Percentiles rank a stretch among this genome's conserved stretches.
These are phyloP conservation scores for Pygoscelis antarcticus DNA, from an alignment of 2,113 vertebrate genomes.

Conservation along the genomic window DNA sequence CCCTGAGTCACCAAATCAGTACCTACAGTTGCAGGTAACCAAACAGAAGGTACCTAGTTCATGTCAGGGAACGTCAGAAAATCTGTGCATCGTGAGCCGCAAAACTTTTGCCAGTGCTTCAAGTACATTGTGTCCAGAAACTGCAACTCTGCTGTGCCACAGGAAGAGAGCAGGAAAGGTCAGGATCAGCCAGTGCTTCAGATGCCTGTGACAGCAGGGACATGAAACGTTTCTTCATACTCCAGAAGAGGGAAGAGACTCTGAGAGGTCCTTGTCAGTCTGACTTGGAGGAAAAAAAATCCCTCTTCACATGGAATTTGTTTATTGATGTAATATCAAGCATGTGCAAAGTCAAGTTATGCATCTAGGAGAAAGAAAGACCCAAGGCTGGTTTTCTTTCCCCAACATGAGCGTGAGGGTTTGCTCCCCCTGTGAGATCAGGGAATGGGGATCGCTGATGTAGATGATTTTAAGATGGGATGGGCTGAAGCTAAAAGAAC, in stretches of 20 bases:
- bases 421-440: neutral
- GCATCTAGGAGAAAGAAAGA: neutral
- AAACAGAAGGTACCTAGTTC: neutral
- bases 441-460: neutral
- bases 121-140: neutral
- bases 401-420: neutral
- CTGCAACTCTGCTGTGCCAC: neutral
- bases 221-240: neutral
- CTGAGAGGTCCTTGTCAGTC: neutral
- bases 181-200: neutral
- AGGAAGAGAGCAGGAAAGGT: neutral
- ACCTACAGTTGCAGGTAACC: neutral
- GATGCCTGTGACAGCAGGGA: neutral
- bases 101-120: neutral
- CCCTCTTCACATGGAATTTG: neutral
- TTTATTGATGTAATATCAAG: neutral
- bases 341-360: neutral
- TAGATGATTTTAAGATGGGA: neutral
- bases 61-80: neutral
- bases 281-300: neutral
- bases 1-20: neutral
- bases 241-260: neutral
- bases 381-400: neutral
- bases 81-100: neutral
- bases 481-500: neutral